Evolutionary conservation across 1,140 invertebrate species (phyloP), one percentile per base, ranked within the genome.

Genomic region (Gryon sp.): DNA sequence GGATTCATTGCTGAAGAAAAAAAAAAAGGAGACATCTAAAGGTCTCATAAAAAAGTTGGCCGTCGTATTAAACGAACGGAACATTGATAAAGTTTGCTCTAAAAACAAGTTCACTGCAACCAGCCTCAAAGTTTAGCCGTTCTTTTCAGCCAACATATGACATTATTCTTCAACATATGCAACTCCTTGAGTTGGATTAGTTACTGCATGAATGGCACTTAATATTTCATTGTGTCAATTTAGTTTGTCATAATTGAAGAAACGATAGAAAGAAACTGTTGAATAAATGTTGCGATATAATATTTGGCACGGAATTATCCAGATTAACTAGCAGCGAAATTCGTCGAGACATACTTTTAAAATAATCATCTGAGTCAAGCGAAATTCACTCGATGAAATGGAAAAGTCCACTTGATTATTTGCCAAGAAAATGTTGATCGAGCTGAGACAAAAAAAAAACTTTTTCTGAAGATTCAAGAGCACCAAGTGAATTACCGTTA

Each of bases 371-470:
- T 46, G 50, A 66, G 45, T 38, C 43, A 40, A 57, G 20, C 43
- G 15, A 11, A 46, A 57, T 50, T 69, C 30, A 59, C 43, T 57
- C 50, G 32, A 36, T 69, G 65, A 57, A 41, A 69, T 59, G 48
- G 65, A 69, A 57, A 69, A 69, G 24, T 69, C 52, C 65, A 48
- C 34, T 69, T 69, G 65, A 69, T 69, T 26, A 69, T 69, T 69
- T 69, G 52, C 65, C 65, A 69, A 69, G 65, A 59, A 69, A 59
- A 43, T 52, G 45, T 69, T 52, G 19, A 9, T 45, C 26, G 19
- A 34, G 6, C 7, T 59, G 28, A 43, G 36, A 69, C 36, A 50
- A 50, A 41, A 69, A 41, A 30, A 57, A 38, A 11, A n/a, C n/a
- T 30, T 32, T 57, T 48, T 46, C 52, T 40, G 41, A 9, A 18